A percentile compares a stretch with the other conserved stretches of the same genome.
Conservation (phyloP, 2,113 vertebrate species). For the Chaetodon trifascialis region DNA sequence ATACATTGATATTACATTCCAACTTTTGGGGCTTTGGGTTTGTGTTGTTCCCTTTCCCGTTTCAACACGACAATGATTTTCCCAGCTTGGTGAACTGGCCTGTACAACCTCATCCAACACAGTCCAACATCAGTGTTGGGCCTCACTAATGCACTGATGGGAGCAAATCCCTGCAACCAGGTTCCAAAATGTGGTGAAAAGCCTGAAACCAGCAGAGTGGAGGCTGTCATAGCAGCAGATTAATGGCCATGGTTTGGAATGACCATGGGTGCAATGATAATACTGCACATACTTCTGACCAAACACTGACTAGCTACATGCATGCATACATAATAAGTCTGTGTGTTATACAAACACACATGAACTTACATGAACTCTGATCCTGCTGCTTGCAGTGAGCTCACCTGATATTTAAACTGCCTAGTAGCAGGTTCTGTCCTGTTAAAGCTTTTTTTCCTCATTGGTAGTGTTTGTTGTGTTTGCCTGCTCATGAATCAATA, state of each 20-base stretch:
- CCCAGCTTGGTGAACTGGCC: not conserved
- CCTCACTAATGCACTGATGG: not conserved
- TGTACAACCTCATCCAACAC: not conserved
- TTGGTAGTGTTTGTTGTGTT: slow-evolving; percentile 8
- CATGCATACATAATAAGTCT: no score
- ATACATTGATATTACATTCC: no score
- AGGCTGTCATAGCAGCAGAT: not conserved
- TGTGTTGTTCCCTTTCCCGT: not conserved
- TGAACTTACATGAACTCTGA: not conserved
- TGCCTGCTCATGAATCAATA: slow-evolving; percentile 28
- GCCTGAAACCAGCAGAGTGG: not conserved
- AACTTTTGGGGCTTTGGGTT: no score
- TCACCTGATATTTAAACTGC: slow-evolving; percentile 39
- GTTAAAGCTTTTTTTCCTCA: not conserved
- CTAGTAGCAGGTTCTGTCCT: slow-evolving; percentile 18
- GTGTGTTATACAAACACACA: not conserved
- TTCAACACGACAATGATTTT: not conserved
- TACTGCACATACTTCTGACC: not conserved
- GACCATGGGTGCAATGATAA: not conserved
- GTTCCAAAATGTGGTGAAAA: not conserved
- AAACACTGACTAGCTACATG: not conserved
- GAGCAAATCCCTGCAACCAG: not conserved
- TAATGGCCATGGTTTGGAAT: not conserved
- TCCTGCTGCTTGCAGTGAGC: not conserved
- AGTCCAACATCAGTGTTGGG: not conserved